Evolutionary conservation across 1,140 invertebrate species (phyloP), one percentile per base, ranked within the genome.

Genomic region (Drosophila lacertosa): DNA sequence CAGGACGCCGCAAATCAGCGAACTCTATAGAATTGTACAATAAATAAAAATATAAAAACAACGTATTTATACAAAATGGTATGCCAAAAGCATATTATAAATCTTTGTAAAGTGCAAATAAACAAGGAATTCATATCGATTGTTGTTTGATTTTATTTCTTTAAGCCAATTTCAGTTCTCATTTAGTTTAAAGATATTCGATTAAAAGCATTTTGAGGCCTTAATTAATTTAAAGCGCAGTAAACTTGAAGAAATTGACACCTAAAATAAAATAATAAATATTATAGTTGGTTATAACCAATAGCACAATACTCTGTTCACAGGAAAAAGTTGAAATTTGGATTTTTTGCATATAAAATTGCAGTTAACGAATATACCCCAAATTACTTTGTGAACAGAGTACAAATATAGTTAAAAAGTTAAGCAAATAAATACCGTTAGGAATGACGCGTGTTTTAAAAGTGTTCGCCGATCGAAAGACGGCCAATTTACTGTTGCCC

Each of bases 201-300:
- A 29, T 7, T 29, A 7, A 29, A 29, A 26, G 4, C n/a, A n/a
- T n/a, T n/a, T n/a, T n/a, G n/a, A n/a, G n/a, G n/a, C n/a, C n/a
- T n/a, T n/a, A n/a, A n/a, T n/a, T n/a, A n/a, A n/a, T 7, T 86
- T 26, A 86, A 13, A 82, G 48, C n/a, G 76, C 83, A 4, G 80
- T 91, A 63, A 91, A 91, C 64, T 91, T 91, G 59, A 72, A 91
- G 65, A 91, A 91, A 63, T 53, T 90, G 5, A 91, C 89, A 45
- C 89, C 89, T 90, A 54, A 11, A 48, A 47, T 20, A 13, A 13
- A 35, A 55, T 3, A 24, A 24, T 22, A 58, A 64, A 29, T 33
- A 22, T 10, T 7, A 50, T 40, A 65, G 20, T 0, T 26, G 16
- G 16, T 11, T 42, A 10, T 4, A 20, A 10, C 9, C 3, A 9